phyloP scores from a whole-genome alignment of 1,140 invertebrate species.

The Lucilia sericata region DNA sequence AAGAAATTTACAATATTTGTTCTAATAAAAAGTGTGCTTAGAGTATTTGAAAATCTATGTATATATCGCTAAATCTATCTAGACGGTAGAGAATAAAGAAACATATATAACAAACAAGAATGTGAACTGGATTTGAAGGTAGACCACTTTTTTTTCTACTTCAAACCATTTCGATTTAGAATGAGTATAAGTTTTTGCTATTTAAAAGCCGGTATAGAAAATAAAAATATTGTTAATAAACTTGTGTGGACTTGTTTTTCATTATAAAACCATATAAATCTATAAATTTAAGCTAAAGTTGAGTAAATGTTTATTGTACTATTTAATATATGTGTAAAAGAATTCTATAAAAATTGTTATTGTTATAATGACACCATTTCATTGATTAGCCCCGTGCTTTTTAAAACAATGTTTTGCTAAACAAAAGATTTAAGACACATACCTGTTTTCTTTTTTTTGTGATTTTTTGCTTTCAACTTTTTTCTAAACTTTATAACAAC shows the following conservation, averaged over 20 bases:
- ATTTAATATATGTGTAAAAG: background rate
- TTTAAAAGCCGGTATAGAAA: background rate
- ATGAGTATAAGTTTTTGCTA: background rate
- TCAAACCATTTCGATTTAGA: background rate
- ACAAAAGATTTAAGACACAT: slow-evolving; percentile 39
- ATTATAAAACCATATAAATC: background rate
- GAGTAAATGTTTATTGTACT: background rate
- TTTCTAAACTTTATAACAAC: background rate
- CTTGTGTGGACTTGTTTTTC: slow-evolving; percentile 6
- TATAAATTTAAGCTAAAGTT: background rate
- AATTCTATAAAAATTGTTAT: background rate
- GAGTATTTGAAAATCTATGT: background rate
- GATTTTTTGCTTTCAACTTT: background rate
- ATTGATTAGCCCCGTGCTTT: background rate
- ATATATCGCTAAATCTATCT: too few species aligned
- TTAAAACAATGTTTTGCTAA: background rate
- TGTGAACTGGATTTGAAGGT: slow-evolving; percentile 34
- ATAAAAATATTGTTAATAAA: background rate
- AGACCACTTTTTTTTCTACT: slow-evolving; percentile 16
- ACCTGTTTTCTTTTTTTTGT: slow-evolving; percentile 19
- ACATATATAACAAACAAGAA: background rate
- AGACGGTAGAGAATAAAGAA: too few species aligned
- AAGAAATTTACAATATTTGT: background rate
- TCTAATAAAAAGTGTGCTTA: background rate
- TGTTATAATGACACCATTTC: background rate